Base-by-base conservation (phyloP, 2,888 invertebrate species). In the Bellardia pandia region DNA sequence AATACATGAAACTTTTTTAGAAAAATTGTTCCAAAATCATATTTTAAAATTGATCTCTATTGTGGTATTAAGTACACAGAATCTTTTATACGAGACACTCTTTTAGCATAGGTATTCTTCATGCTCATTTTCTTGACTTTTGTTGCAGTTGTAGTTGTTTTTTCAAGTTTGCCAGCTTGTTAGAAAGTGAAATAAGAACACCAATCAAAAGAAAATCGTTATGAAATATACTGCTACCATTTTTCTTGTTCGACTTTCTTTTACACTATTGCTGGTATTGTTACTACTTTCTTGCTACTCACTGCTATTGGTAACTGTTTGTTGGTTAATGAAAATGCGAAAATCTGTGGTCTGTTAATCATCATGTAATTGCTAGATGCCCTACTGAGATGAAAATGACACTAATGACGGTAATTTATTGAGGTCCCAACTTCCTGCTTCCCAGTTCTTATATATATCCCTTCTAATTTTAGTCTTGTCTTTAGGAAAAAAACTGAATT, bases 101-200 rank as follows among this genome's bases (percentile, higher is more conserved):
- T 37, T 37, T 37, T 3, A 23, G 7, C 56, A 56, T 56, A n/a
- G 23, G 56, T 56, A 56, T 56, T 56, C 56, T 56, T 56, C 2
- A 30, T 58, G 30, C 3, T 2, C 11, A 8, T 58, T 23, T 30
- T 58, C 11, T 30, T 58, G 8, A 2, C 7, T 72, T 68, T 53
- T 53, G 23, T 64, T 64, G 68, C 11, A 56, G 16, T 69, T 69
- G 8, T 69, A 60, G 53, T 33, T 71, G 13, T 33, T 33, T 30
- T 62, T 76, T 42, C n/a, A 48, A 82, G 68, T 86, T 83, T 83
- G 86, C 79, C 82, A 78, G 83, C 75, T 86, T 79, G 69, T 86
- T 82, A 53, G 74, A n/a, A 78, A 53, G 74, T 68, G 51, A 37
- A 60, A 68, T 74, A 68, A 53, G 74, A 68, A 53, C 23, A 78